Conservation (phyloP, 2,888 invertebrate genomes). For the Drosophila pegasa region DNA sequence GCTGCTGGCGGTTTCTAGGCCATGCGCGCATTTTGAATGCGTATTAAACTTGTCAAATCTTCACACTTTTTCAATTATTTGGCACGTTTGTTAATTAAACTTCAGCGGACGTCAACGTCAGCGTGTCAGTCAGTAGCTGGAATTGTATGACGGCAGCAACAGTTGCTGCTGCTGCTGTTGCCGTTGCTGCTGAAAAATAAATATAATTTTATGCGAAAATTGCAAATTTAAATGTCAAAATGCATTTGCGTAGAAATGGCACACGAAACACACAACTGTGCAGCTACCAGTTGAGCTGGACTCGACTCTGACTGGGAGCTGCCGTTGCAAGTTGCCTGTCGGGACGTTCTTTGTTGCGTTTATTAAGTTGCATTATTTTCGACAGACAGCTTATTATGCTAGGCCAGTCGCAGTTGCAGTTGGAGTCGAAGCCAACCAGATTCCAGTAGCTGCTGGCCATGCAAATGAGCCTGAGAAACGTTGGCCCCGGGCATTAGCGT, state of each 20-base stretch:
- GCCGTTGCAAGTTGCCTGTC: slow-evolving; percentile 9
- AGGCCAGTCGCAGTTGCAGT: slow-evolving; percentile 28
- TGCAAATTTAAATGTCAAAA: slow-evolving; percentile 81
- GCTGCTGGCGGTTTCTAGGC: slow-evolving; percentile 18
- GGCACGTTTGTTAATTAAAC: slow-evolving; percentile 84
- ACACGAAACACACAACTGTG: slow-evolving; percentile 32
- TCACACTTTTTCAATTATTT: slow-evolving; percentile 84
- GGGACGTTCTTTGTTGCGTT: slow-evolving; percentile 68
- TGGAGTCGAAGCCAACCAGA: slow-evolving; percentile 19
- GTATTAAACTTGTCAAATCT: slow-evolving; percentile 84
- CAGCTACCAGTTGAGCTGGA: slow-evolving; percentile 21
- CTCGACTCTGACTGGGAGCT: slow-evolving; percentile 3
- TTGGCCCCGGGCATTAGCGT: slow-evolving; percentile 37
- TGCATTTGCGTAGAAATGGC: slow-evolving; percentile 74
- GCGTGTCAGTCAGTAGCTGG: slow-evolving; percentile 50
- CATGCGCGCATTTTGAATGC: slow-evolving; percentile 61
- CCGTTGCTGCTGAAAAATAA: slow-evolving; percentile 50
- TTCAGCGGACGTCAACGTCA: slow-evolving; percentile 74
- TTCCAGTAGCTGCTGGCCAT: slow-evolving; percentile 71
- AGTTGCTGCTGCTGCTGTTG: slow-evolving; percentile 14
- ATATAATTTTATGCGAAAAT: slow-evolving; percentile 81
- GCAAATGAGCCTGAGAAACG: slow-evolving; percentile 79
- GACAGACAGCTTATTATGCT: slow-evolving; percentile 74
- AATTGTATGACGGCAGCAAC: slow-evolving; percentile 24
- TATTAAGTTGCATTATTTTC: slow-evolving; percentile 76